These are phyloP conservation scores for Platycheirus rosarum DNA, from an alignment of 2,888 invertebrate species.

Conservation along the genomic window DNA sequence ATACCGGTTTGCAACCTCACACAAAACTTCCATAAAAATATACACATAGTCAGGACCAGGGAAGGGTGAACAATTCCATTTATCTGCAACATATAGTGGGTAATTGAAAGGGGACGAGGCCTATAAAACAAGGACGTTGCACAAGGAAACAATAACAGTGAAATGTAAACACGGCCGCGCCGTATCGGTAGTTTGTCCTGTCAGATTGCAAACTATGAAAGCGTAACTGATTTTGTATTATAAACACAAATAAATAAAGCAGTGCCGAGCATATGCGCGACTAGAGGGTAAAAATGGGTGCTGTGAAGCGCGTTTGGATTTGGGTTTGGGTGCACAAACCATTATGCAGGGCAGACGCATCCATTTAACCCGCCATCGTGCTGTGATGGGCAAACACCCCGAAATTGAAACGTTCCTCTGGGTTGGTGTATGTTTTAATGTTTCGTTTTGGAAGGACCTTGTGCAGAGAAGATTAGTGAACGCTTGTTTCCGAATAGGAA, in stretches of 20 bases:
- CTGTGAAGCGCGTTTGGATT: slow-evolving; percentile 55
- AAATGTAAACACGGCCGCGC: slow-evolving; percentile 81
- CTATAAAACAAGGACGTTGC: slow-evolving; percentile 78
- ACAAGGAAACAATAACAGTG: slow-evolving; percentile 81
- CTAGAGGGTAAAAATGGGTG: slow-evolving; percentile 63
- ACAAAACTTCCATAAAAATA: slow-evolving; percentile 7
- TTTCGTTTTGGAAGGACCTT: slow-evolving; percentile 32
- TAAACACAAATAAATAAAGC: slow-evolving; percentile 83
- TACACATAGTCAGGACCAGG: slow-evolving; percentile 4
- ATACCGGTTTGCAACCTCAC: slow-evolving; percentile 73
- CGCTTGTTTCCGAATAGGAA: slow-evolving; percentile 31
- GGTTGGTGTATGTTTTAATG: slow-evolving; percentile 67
- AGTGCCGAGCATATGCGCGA: slow-evolving; percentile 75
- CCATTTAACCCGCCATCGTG: slow-evolving; percentile 69
- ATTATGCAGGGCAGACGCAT: slow-evolving; percentile 70
- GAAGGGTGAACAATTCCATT: slow-evolving; percentile 72
- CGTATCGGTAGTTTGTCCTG: slow-evolving; percentile 64
- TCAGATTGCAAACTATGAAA: slow-evolving; percentile 77
- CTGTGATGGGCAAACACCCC: slow-evolving; percentile 8
- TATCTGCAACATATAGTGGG: slow-evolving; percentile 62
- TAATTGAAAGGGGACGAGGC: slow-evolving; percentile 73
- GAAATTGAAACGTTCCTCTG: slow-evolving; percentile 30
- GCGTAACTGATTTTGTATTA: slow-evolving; percentile 83
- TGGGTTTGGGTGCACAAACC: slow-evolving; percentile 43
- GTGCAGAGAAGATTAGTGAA: slow-evolving; percentile 59